phyloP scores from a whole-genome alignment of 2,888 invertebrate species.

The Coronaproctus castanopsis region DNA sequence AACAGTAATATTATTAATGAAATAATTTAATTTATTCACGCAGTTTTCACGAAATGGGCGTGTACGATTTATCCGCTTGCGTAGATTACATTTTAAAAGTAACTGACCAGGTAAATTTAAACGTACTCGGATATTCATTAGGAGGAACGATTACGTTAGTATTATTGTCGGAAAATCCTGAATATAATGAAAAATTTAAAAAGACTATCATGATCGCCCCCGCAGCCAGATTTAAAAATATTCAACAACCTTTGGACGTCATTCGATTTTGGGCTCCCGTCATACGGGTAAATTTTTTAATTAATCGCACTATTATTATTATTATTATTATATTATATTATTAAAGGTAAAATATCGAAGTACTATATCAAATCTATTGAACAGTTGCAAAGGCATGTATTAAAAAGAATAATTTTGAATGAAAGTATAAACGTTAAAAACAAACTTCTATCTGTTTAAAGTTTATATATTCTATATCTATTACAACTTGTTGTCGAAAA shows the following conservation, averaged over 20 bases:
- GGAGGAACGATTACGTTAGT: conserved; percentile 15
- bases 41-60: conserved; percentile 17
- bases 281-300: conserved; percentile 8
- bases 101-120: conserved; percentile 11
- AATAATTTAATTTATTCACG: background rate
- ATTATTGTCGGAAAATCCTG: conserved; percentile 14
- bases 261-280: conserved; percentile 11
- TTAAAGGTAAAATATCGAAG: no score
- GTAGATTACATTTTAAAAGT: conserved; percentile 13
- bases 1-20: no score
- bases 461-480: no score
- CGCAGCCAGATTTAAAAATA: conserved; percentile 13
- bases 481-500: no score
- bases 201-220: conserved; percentile 17
- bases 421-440: no score
- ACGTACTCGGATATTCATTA: conserved; percentile 15
- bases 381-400: no score
- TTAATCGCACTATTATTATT: no score
- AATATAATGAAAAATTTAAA: conserved; percentile 16
- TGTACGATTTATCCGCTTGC: conserved; percentile 13
- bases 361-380: no score
- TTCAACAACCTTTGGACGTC: conserved; percentile 10
- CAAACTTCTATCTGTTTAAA: no score
- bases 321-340: no score
- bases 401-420: no score